These are phyloP conservation scores for Gallinago paraguaiae DNA, from an alignment of 2,113 vertebrate genomes.

Conservation along the genomic window DNA sequence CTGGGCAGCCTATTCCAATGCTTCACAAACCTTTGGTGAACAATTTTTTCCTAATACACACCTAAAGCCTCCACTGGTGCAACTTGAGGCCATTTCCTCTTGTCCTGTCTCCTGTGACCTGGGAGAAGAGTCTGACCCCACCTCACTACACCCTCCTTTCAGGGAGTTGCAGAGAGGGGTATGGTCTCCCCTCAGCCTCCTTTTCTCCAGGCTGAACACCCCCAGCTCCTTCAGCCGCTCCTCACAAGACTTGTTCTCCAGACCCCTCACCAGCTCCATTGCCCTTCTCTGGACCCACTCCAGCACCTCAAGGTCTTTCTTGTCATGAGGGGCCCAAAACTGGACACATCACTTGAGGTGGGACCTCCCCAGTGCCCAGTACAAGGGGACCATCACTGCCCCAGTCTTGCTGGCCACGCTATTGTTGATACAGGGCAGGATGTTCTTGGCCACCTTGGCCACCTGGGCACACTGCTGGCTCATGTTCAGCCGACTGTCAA, in stretches of 20 bases:
- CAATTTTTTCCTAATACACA: background rate
- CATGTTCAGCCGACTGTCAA: background rate
- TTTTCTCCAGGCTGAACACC: background rate
- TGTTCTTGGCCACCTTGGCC: background rate
- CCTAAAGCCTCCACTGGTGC: background rate
- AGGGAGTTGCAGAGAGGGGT: background rate
- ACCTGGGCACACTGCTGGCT: background rate
- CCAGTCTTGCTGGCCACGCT: background rate
- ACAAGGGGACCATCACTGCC: background rate
- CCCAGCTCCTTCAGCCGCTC: background rate
- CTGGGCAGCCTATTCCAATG: background rate
- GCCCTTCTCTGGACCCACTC: background rate
- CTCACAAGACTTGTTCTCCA: background rate
- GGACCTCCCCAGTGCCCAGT: background rate
- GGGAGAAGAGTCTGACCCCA: background rate
- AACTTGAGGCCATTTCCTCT: background rate
- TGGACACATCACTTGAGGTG: background rate
- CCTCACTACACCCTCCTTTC: background rate
- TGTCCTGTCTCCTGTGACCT: background rate
- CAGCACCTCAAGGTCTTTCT: background rate
- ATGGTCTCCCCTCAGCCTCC: background rate
- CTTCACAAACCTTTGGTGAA: background rate
- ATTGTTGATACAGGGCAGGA: background rate
- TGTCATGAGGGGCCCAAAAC: background rate
- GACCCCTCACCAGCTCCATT: background rate